Base-by-base conservation (phyloP, 2,797 vertebrate species). In the Calcarius lapponicus region DNA sequence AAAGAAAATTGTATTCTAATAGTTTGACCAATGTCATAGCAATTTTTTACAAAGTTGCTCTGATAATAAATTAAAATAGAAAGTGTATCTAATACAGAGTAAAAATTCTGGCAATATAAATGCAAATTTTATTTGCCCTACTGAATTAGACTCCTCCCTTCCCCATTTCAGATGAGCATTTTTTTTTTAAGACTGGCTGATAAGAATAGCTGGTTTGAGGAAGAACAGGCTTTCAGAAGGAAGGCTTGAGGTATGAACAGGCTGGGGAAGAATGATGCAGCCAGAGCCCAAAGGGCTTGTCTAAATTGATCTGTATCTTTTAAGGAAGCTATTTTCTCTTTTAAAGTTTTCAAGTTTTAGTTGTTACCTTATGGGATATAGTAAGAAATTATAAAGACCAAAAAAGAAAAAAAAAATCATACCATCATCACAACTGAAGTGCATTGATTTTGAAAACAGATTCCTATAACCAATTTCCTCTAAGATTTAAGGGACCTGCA, bases 301-400 rank as follows among this genome's bases (percentile, higher is more conserved):
- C 51, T 95, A 93, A 97, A 93, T 48, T 95, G 86, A 83, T 88
- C 87, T 84, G 32, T 76, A 67, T 91, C 85, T 93, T 89, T 85
- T 88, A 86, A 47, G 57, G 7, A 25, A 80, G 20, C 8, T 66
- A 45, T 82, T 89, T 94, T 87, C 20, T 72, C 42, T 94, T 94
- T 79, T 88, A 96, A 96, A 95, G 26, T 72, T 97, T 97, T 97
- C 86, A 96, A 97, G 69, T 96, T 97, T 96, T 93, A 96, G 93
- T 97, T 72, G 82, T 73, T 85, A 86, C 60, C 87, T 95, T 94
- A 89, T 91, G 91, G 82, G 45, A 96, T 94, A 96, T 74, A 54
- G 25, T 86, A 91, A 93, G 42, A 97, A 97, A 96, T 71, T 90
- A 66, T 73, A 51, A 86, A 89, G 19, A 88, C 18, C 18, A 13